Percentiles rank a stretch among this genome's conserved stretches.
phyloP scores from a whole-genome alignment of 2,797 vertebrate species.

The Antrozous pallidus region DNA sequence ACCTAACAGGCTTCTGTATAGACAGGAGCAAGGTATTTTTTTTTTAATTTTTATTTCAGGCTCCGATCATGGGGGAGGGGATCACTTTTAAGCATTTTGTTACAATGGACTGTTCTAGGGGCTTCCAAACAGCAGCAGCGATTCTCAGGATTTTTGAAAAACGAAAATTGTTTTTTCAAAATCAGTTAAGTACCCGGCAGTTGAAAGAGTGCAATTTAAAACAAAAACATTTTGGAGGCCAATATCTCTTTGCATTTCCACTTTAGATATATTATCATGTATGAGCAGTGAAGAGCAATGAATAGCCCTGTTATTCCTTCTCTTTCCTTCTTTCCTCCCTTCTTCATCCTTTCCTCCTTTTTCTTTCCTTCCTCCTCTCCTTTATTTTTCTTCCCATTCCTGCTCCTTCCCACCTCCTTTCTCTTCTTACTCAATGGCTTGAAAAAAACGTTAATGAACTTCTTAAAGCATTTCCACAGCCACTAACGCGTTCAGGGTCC shows the following conservation, averaged over 20 bases:
- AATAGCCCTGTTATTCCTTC: background rate
- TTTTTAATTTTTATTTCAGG: too few species aligned
- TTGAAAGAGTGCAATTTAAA: conserved; percentile 32
- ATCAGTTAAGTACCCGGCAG: background rate
- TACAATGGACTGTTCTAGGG: background rate
- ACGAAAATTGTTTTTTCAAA: background rate
- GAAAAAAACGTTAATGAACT: background rate
- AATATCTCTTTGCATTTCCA: background rate
- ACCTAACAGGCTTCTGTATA: background rate
- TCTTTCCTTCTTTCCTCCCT: background rate
- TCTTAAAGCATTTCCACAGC: background rate
- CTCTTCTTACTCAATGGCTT: background rate
- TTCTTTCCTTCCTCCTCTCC: background rate
- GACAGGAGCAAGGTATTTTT: too few species aligned
- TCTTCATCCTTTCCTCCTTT: background rate
- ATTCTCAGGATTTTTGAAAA: background rate
- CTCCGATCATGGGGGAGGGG: background rate
- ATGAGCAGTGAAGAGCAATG: background rate
- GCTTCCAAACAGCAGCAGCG: background rate
- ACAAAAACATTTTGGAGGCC: background rate
- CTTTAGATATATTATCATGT: background rate
- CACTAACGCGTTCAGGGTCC: background rate
- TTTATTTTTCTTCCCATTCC: background rate
- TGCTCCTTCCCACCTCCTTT: background rate
- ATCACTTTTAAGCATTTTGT: background rate